phyloP scores from a whole-genome alignment of 1,140 invertebrate genomes.

The Episyrphus balteatus region DNA sequence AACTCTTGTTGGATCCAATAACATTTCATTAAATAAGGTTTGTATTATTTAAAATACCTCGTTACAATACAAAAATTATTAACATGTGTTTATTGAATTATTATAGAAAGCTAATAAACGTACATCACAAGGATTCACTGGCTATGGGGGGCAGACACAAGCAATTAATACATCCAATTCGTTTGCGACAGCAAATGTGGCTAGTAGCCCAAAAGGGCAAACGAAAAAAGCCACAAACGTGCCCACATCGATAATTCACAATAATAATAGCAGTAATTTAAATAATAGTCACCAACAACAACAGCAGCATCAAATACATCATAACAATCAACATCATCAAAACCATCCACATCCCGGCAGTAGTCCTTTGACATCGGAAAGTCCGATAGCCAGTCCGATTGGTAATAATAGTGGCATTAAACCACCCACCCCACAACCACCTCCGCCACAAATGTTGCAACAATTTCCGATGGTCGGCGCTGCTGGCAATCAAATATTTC shows the following conservation, averaged over 20 bases:
- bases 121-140: constrained; percentile 19
- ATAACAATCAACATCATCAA: constrained; percentile 15
- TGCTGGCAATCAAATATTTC: constrained; percentile 25
- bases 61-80: neutral
- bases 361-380: constrained; percentile 35
- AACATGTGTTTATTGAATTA: neutral
- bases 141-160: constrained; percentile 31
- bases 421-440: constrained; percentile 26
- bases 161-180: constrained; percentile 28
- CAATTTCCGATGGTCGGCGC: constrained; percentile 25
- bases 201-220: constrained; percentile 33
- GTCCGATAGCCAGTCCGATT: constrained; percentile 29
- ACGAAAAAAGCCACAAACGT: constrained; percentile 24
- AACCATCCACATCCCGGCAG: constrained; percentile 32
- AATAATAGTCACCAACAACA: constrained; percentile 8
- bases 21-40: constrained; percentile 36
- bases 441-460: constrained; percentile 29
- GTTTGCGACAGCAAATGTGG: constrained; percentile 34
- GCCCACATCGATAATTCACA: neutral
- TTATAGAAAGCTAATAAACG: constrained; percentile 34
- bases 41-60: neutral
- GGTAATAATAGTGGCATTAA: constrained; percentile 27
- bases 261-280: constrained; percentile 7
- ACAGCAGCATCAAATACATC: constrained; percentile 4
- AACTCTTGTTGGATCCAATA: constrained; percentile 35